Percentiles rank a stretch among this genome's conserved stretches.
phyloP scores from a whole-genome alignment of 2,888 invertebrate species.

The Elysia crispata region DNA sequence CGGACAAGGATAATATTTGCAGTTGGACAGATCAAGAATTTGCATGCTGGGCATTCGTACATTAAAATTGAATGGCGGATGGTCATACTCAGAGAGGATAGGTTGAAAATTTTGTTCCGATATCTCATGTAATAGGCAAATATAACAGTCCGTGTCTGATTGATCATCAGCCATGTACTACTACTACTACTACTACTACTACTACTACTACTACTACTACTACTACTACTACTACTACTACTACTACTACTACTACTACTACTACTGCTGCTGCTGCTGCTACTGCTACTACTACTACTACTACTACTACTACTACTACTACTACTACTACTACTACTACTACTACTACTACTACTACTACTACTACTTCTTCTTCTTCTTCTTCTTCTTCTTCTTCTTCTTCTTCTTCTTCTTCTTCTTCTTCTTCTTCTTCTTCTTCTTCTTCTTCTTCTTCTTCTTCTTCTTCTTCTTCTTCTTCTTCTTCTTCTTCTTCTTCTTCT shows the following conservation, averaged over 20 bases:
- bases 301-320: constrained; percentile 41
- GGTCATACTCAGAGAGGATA: too few species aligned
- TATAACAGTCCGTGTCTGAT: background rate
- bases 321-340: constrained; percentile 38
- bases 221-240: constrained; percentile 31
- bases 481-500: too few species aligned
- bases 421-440: too few species aligned
- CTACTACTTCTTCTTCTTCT: constrained; percentile 35
- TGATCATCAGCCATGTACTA: background rate
- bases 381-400: background rate
- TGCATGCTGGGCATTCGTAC: too few species aligned
- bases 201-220: constrained; percentile 10
- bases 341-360: constrained; percentile 37
- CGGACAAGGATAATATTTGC: too few species aligned
- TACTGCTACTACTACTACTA: constrained; percentile 41
- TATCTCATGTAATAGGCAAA: too few species aligned
- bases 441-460: too few species aligned
- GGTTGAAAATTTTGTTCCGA: too few species aligned
- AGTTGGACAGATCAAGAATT: too few species aligned
- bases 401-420: background rate
- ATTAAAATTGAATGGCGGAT: too few species aligned
- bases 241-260: constrained; percentile 38
- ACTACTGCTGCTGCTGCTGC: too few species aligned
- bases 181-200: background rate
- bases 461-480: too few species aligned